Conservation (phyloP, 2,113 vertebrate genomes). For the Syngnathus floridae region DNA sequence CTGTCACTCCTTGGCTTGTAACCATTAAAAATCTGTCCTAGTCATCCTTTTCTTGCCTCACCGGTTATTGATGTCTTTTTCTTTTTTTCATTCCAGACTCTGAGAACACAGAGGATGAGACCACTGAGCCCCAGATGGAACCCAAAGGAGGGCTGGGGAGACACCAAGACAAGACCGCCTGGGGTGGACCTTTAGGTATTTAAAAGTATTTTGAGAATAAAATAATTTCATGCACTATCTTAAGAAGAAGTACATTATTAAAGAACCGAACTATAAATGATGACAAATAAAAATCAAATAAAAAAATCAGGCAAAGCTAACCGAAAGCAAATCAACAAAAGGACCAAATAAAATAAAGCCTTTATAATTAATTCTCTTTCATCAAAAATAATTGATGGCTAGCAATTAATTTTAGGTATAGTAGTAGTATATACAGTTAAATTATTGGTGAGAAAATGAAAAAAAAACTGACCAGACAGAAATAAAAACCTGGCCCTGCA, state of each 20-base stretch:
- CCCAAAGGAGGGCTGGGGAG: conserved; percentile 71
- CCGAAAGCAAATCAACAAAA: too few species aligned
- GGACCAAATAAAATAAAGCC: too few species aligned
- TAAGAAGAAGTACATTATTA: neutral
- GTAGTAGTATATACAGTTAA: too few species aligned
- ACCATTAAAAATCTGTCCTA: conserved; percentile 31
- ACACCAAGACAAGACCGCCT: conserved; percentile 76
- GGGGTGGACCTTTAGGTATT: conserved; percentile 78
- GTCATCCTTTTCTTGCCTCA: neutral
- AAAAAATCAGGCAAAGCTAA: too few species aligned
- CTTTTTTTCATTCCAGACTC: conserved; percentile 75
- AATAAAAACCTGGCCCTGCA: too few species aligned
- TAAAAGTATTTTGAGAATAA: neutral
- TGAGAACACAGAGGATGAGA: conserved; percentile 94
- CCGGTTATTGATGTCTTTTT: conserved; percentile 6
- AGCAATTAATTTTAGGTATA: too few species aligned
- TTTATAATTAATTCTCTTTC: too few species aligned
- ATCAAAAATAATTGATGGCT: too few species aligned
- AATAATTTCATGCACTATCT: neutral
- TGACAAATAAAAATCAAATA: too few species aligned
- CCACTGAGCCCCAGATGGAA: conserved; percentile 83
- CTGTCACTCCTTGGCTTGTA: conserved; percentile 32
- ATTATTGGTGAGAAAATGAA: too few species aligned
- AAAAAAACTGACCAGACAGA: too few species aligned
- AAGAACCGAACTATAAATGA: too few species aligned